A percentile compares a stretch with the other conserved stretches of the same genome.
Conservation (phyloP, 2,113 vertebrate species). For the Corapipo altera region DNA sequence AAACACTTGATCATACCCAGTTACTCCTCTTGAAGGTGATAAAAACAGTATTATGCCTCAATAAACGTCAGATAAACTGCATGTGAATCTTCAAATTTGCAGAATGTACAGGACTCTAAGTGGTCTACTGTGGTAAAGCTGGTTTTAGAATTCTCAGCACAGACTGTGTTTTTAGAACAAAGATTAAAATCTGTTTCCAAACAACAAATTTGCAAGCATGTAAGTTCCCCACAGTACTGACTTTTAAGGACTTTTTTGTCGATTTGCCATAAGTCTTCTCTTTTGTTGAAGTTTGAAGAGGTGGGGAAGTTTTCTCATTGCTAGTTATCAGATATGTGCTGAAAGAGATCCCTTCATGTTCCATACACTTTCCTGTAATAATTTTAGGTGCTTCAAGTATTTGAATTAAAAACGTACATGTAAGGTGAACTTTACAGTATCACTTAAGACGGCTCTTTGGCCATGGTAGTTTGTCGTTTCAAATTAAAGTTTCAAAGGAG, state of each 20-base stretch:
- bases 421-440: neutral
- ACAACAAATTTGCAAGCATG: neutral
- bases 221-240: neutral
- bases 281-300: neutral
- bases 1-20: neutral
- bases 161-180: neutral
- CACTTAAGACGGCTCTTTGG: neutral
- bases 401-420: neutral
- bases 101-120: neutral
- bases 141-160: neutral
- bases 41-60: neutral
- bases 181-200: neutral
- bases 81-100: neutral
- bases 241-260: neutral
- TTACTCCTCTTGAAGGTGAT: neutral
- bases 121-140: neutral
- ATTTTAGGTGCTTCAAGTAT: neutral
- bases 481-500: neutral
- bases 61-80: neutral
- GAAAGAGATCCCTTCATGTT: neutral
- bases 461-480: neutral
- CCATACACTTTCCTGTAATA: neutral
- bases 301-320: neutral
- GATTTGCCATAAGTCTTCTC: neutral
- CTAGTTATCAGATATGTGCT: neutral